Base-by-base conservation (phyloP, 2,888 invertebrate genomes). In the Cosmia pyralina region DNA sequence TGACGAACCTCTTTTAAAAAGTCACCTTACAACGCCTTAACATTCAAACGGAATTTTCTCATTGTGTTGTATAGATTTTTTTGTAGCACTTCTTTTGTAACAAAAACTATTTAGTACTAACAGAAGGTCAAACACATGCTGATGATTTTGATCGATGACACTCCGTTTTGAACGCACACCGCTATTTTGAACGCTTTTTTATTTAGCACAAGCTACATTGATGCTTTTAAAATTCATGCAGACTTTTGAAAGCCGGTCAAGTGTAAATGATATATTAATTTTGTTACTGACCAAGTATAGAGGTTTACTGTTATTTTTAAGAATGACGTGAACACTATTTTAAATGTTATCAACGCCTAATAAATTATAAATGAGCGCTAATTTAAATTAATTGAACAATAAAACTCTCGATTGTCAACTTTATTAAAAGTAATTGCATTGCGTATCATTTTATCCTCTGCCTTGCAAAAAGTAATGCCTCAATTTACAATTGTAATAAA, bases 81-180 rank as follows among this genome's bases (percentile, higher is more conserved):
- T 91, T 89, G 85, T 86, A 52, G 69, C 71, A 70, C 74, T 85
- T 87, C 87, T 89, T 86, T 85, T 63, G 79, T 75, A 65, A 75
- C 77, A 72, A 84, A 77, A 87, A 85, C 85, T 87, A 86, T 86
- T 86, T 80, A 79, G 82, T 74, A 82, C 69, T 74, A 77, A 79
- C 84, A 79, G 85, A 88, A 88, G 87, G 88, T 88, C 85, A 82
- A 82, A 79, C 82, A 85, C 87, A 86, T 86, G 88, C 88, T 87
- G 84, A 88, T 88, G 86, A 89, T 89, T 86, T 88, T 90, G 92
- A 91, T 91, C 85, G 91, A 91, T 91, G 91, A 88, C 89, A 90
- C 82, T 83, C 84, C 80, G 80, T 83, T 88, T 89, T 84, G 78
- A 83, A 81, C 79, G 77, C 65, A 63, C 59, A 77, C 76, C 69